A percentile compares a stretch with the other conserved stretches of the same genome.
phyloP scores from a whole-genome alignment of 1,140 invertebrate genomes.

The Meloidogyne floridensis region DNA sequence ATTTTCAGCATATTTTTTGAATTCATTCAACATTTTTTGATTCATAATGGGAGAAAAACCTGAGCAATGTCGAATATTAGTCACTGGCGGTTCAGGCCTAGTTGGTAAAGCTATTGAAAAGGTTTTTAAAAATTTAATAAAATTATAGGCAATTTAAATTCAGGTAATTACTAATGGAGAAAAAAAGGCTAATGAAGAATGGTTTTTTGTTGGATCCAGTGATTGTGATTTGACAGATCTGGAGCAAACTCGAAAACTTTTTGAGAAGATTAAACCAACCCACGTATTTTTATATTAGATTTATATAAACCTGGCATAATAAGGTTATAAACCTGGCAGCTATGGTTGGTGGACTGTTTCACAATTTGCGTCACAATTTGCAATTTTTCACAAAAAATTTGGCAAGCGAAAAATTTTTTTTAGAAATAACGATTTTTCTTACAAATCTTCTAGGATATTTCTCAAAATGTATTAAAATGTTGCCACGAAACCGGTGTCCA shows the following conservation, averaged over 20 bases:
- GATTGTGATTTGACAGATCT: slow-evolving; percentile 86
- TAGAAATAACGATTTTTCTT: too few relatives aligned
- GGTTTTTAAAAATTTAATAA: slow-evolving; percentile 32
- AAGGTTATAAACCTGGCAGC: slow-evolving; percentile 75
- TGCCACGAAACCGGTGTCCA: slow-evolving; percentile 76
- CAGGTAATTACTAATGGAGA: background rate
- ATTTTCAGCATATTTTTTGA: background rate
- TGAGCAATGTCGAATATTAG: slow-evolving; percentile 45
- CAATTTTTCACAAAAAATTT: slow-evolving; percentile 77
- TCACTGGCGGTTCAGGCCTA: slow-evolving; percentile 62
- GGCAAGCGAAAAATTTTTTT: slow-evolving; percentile 38
- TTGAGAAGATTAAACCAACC: slow-evolving; percentile 82
- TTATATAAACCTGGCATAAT: background rate
- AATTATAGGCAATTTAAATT: background rate
- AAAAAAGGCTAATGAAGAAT: slow-evolving; percentile 74
- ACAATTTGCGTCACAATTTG: slow-evolving; percentile 92
- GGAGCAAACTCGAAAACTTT: slow-evolving; percentile 76
- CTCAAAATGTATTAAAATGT: slow-evolving; percentile 88
- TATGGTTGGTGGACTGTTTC: slow-evolving; percentile 94
- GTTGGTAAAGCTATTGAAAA: slow-evolving; percentile 62
- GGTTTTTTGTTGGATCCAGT: slow-evolving; percentile 89
- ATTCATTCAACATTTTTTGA: background rate
- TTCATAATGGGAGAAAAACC: background rate
- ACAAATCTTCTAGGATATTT: slow-evolving; percentile 73
- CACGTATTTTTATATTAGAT: slow-evolving; percentile 73